Percentiles rank a stretch among this genome's conserved stretches.
Evolutionary conservation across 2,888 invertebrate species (phyloP).

Genomic region (Acronicta alni): DNA sequence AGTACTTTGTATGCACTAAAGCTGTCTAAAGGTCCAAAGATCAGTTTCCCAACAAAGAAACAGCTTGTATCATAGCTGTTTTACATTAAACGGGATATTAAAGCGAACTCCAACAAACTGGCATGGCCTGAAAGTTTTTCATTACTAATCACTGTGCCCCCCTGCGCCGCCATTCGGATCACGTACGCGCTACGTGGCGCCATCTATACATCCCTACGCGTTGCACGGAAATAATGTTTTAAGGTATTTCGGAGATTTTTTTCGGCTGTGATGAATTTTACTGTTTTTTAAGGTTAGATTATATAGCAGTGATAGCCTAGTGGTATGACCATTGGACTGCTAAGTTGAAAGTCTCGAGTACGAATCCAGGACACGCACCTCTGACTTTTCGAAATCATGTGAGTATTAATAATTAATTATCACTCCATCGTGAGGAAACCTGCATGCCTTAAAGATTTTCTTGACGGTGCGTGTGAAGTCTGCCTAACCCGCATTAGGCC

Average conservation of each 20-base stretch:
- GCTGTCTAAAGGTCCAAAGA: not conserved
- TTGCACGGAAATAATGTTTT: conserved; percentile 47
- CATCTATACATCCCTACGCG: conserved; percentile 36
- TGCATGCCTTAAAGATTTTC: too few species aligned
- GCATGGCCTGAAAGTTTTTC: conserved; percentile 54
- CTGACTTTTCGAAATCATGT: too few species aligned
- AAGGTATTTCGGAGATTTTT: conserved; percentile 26
- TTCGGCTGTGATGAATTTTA: conserved; percentile 17
- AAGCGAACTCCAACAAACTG: conserved; percentile 18
- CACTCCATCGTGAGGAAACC: too few species aligned
- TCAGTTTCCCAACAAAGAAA: not conserved
- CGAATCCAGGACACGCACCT: too few species aligned
- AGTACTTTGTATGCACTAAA: too few species aligned
- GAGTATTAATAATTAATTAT: too few species aligned
- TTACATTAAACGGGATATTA: conserved; percentile 33
- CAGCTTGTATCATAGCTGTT: conserved; percentile 9
- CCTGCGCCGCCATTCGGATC: conserved; percentile 60
- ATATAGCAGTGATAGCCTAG: too few species aligned
- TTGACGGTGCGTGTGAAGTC: too few species aligned
- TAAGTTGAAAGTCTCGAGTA: too few species aligned
- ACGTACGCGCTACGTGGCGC: conserved; percentile 63
- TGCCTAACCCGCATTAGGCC: too few species aligned
- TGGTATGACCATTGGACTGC: too few species aligned
- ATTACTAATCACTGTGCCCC: conserved; percentile 64
- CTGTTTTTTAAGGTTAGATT: too few species aligned